Evolutionary conservation across 2,888 invertebrate species (phyloP).

Genomic region (Cloeon dipterum): DNA sequence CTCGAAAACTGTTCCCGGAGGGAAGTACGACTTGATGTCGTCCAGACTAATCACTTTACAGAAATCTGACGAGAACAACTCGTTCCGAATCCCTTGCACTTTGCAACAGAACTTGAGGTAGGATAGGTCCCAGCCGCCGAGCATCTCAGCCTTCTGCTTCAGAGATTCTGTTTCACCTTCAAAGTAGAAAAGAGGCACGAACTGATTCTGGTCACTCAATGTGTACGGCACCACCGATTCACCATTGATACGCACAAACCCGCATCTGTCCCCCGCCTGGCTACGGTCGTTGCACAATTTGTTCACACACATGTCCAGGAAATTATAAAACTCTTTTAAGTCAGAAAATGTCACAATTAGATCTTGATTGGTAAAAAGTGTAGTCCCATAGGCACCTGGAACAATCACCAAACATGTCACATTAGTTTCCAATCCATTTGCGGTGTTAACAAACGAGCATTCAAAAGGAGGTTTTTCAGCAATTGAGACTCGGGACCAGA

Average conservation of each 20-base stretch:
- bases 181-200: conserved; percentile 77
- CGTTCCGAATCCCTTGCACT: conserved; percentile 78
- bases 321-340: conserved; percentile 74
- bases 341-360: conserved; percentile 71
- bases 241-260: conserved; percentile 77
- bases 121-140: conserved; percentile 80
- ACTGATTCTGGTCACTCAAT: conserved; percentile 56
- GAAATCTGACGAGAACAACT: conserved; percentile 73
- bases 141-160: conserved; percentile 61
- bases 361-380: conserved; percentile 50
- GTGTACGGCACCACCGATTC: conserved; percentile 87
- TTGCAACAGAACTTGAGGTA: conserved; percentile 88
- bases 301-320: conserved; percentile 71
- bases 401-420: not conserved
- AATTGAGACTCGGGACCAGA: no score
- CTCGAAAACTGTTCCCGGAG: conserved; percentile 70
- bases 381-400: conserved; percentile 1
- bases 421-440: no score
- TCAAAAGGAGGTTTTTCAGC: no score
- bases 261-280: conserved; percentile 43
- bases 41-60: conserved; percentile 76
- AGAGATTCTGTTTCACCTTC: conserved; percentile 73
- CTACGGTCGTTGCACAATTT: conserved; percentile 48
- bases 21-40: conserved; percentile 77
- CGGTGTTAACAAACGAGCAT: no score